These are phyloP conservation scores for Hedya salicella DNA, from an alignment of 2,888 invertebrate genomes.

Conservation along the genomic window DNA sequence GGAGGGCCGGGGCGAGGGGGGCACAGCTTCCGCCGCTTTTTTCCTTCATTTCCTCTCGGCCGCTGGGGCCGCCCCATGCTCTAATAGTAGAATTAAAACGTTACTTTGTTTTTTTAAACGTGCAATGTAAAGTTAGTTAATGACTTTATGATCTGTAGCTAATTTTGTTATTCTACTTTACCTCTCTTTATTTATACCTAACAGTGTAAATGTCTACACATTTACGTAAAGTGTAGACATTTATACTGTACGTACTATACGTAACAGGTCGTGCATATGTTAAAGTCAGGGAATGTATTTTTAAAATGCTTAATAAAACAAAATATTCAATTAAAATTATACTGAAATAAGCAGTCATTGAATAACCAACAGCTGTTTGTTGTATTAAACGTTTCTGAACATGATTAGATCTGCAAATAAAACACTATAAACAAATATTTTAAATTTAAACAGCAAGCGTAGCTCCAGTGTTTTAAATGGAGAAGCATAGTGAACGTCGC, in stretches of 20 bases:
- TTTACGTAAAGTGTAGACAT: not conserved
- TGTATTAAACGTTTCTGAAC: no score
- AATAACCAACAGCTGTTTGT: no score
- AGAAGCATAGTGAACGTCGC: slow-evolving; percentile 59
- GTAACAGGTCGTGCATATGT: no score
- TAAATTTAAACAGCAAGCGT: slow-evolving; percentile 40
- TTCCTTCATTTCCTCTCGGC: slow-evolving; percentile 83
- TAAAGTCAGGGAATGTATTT: no score
- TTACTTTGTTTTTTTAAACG: slow-evolving; percentile 61
- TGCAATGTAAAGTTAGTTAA: slow-evolving; percentile 32
- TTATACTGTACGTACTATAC: no score
- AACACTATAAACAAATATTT: not conserved
- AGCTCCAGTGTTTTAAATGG: slow-evolving; percentile 42
- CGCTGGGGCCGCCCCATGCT: slow-evolving; percentile 72
- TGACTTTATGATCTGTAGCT: slow-evolving; percentile 23
- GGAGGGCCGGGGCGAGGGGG: slow-evolving; percentile 54
- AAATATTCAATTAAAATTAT: no score
- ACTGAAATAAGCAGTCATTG: no score
- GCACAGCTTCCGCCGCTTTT: slow-evolving; percentile 80
- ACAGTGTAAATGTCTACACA: not conserved
- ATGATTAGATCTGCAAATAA: no score
- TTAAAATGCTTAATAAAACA: no score
- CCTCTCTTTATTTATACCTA: not conserved
- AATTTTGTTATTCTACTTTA: not conserved
- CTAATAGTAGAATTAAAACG: slow-evolving; percentile 72